Evolutionary conservation across 2,888 invertebrate species (phyloP), one percentile per base, ranked within the genome.

Genomic region (Linnaemya tessellans): DNA sequence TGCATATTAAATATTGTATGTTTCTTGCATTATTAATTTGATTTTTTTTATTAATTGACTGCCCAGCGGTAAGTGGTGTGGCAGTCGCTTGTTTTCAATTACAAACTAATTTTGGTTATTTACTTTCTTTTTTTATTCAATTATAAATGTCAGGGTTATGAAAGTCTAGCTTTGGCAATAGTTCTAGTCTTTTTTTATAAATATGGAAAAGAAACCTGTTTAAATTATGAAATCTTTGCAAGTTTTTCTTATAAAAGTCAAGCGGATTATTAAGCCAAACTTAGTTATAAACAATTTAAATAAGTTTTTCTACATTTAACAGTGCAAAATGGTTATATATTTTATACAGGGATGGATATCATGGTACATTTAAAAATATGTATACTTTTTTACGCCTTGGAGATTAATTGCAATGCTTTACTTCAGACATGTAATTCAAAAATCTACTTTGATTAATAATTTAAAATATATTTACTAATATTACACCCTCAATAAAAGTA

Each of bases 121-220:
- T 22, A 64, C 62, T 54, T 73, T 73, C 84, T 80, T 80, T 73
- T 77, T 68, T 68, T 71, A n/a, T 79, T 54, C 11, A 4, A 35
- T 3, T 54, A 77, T 38, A 41, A 51, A 22, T 65, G 71, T 80
- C 71, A 80, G 65, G 65, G 58, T 80, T 77, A 80, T 41, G 46
- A 54, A 84, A 43, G 43, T 56, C 11, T 7, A 13, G 18, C 18
- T 46, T 70, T 68, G 38, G 51, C 46, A 67, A 60, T 13, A 18
- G 73, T 20, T 25, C 18, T 60, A 35, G n/a, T 51, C 65, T 41
- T 22, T 38, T 41, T 60, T 73, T 18, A 43, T 11, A 41, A 41
- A 51, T 30, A 46, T 67, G n/a, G 35, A 20, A 68, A 60, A 38
- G n/a, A 30, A 38, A 51, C 51, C 62, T 18, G 7, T 70, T 60